Base-by-base conservation (phyloP, 2,888 invertebrate genomes). In the Acronicta alni region DNA sequence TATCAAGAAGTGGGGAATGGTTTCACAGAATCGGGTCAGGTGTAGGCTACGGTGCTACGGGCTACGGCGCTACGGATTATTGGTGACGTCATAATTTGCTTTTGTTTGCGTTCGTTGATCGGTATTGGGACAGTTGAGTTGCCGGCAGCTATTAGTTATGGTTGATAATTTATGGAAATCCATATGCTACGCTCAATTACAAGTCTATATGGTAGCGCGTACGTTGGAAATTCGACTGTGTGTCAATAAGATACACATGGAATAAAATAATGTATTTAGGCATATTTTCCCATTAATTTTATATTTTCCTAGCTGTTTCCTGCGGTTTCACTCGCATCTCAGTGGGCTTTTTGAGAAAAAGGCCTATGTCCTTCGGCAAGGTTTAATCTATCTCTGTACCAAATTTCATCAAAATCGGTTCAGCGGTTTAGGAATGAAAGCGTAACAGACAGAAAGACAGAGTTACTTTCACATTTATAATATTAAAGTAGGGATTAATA, bases 1-100 rank as follows among this genome's bases (percentile, higher is more conserved):
- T 64, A 59, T 64, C 60, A 72, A 77, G 68, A 67, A 71, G 66
- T 61, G 48, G 55, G 67, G 62, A 56, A 64, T 72, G 62, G 60
- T 68, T 72, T 62, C 48, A 58, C 56, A 45, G 71, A 77, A 75
- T 67, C 66, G 65, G 79, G 77, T 75, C 67, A 72, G 67, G 58
- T 49, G 18, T 2, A 44, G 38, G 44, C 57, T 67, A 63, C 54
- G 67, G 32, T 2, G 58, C 51, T 48, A 56, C 45, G 43, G 5
- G 41, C 49, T 54, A 58, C 55, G 57, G 35, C 15, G 64, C 57
- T 68, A 63, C 58, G 58, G 37, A 56, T 55, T 63, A 59, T 58
- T 52, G 49, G 49, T 60, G 68, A 67, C 57, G 44, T 57, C 57
- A 64, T 62, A 43, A 58, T 38, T 59, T 35, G 41, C 16, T 32